Conservation (phyloP, 2,888 invertebrate species). For the Machimus rusticus region DNA sequence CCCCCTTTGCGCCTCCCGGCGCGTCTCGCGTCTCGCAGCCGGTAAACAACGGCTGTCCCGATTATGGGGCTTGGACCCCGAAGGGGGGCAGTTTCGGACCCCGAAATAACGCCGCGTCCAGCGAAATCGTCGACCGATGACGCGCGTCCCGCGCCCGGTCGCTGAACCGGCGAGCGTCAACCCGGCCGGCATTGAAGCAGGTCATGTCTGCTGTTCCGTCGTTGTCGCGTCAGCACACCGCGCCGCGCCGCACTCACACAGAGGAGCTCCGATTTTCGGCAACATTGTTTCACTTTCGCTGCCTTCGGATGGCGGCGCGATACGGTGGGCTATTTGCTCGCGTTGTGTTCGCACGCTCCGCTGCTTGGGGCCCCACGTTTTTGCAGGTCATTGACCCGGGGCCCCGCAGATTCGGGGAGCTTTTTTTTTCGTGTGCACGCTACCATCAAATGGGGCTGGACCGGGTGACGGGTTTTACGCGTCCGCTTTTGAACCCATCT, state of each 20-base stretch:
- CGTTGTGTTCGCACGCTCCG: not conserved
- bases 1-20: not conserved
- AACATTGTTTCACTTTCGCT: conserved; percentile 38
- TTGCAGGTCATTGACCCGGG: conserved; percentile 22
- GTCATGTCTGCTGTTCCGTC: conserved; percentile 45
- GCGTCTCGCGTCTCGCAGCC: not conserved
- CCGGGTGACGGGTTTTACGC: not conserved
- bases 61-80: no score
- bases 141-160: not conserved
- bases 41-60: no score
- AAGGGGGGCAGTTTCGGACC: not conserved
- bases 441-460: conserved; percentile 19
- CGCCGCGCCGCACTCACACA: not conserved
- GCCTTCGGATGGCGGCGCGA: not conserved
- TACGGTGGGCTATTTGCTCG: not conserved
- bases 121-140: not conserved
- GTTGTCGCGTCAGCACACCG: conserved; percentile 30
- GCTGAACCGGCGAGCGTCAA: conserved; percentile 48
- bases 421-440: not conserved
- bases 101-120: not conserved
- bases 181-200: conserved; percentile 52
- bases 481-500: not conserved
- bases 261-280: conserved; percentile 40
- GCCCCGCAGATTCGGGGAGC: conserved; percentile 20
- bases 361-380: conserved; percentile 11